phyloP scores from a whole-genome alignment of 2,888 invertebrate genomes.

The Cephus pulcher region DNA sequence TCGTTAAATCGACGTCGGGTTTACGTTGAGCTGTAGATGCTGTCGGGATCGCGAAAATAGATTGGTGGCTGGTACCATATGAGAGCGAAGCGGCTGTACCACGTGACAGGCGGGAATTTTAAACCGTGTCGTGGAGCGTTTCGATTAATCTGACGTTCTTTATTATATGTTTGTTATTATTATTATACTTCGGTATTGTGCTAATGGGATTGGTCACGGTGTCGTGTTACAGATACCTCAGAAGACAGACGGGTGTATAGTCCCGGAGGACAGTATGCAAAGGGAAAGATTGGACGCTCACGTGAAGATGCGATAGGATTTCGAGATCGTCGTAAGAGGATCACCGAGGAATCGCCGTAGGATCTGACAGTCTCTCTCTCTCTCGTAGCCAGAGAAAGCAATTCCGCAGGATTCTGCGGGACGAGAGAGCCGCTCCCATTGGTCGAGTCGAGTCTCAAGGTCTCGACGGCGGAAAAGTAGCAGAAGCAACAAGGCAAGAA shows the following conservation, averaged over 20 bases:
- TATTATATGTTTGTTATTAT: not conserved
- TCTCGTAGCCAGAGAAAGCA: not conserved
- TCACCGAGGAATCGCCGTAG: not conserved
- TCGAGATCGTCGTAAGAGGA: not conserved
- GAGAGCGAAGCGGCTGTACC: not conserved
- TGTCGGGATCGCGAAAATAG: not conserved
- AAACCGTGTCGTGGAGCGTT: not conserved
- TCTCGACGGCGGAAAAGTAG: not conserved
- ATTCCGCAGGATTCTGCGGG: not conserved
- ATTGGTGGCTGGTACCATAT: not conserved
- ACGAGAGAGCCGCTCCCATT: not conserved
- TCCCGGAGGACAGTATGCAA: slow-evolving; percentile 12
- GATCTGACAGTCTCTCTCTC: too few species aligned
- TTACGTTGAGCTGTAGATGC: not conserved
- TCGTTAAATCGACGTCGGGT: not conserved
- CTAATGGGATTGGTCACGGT: not conserved
- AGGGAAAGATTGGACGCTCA: slow-evolving; percentile 29
- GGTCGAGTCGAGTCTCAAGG: not conserved
- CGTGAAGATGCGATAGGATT: slow-evolving; percentile 36
- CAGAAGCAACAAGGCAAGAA: not conserved
- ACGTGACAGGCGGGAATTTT: not conserved
- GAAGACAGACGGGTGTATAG: slow-evolving; percentile 24
- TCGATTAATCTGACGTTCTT: not conserved
- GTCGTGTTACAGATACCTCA: slow-evolving; percentile 52
- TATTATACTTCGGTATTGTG: not conserved